Conservation (phyloP, 30 jellyfish, hydroid and myxozoan species). For the Calvadosia cruxmelitensis region DNA sequence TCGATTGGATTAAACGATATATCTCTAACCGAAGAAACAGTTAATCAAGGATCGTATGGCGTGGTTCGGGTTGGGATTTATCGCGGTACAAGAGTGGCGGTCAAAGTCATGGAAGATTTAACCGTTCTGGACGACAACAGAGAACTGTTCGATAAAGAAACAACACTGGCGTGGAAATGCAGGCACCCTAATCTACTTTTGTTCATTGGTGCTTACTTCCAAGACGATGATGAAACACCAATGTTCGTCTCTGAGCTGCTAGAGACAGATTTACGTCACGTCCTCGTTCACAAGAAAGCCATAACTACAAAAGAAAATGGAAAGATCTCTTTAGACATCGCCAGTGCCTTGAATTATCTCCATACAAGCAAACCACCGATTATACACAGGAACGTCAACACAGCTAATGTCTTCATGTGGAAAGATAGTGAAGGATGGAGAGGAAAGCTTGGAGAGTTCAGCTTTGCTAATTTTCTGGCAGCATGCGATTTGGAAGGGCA, state of each 20-base stretch:
- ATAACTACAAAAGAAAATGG: neutral
- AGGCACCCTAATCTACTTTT: neutral
- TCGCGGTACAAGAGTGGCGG: neutral
- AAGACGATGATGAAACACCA: neutral
- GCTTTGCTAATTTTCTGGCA: neutral
- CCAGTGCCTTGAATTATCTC: neutral
- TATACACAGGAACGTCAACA: neutral
- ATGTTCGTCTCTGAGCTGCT: neutral
- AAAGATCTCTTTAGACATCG: neutral
- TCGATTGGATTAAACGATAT: neutral
- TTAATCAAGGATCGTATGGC: neutral
- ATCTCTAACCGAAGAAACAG: neutral
- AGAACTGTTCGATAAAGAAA: neutral
- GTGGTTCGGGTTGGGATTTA: neutral
- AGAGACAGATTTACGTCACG: neutral
- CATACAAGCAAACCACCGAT: neutral
- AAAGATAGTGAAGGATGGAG: neutral
- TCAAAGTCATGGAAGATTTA: neutral
- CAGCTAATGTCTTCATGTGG: neutral
- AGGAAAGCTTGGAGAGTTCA: neutral
- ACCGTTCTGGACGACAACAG: neutral
- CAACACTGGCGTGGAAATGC: neutral
- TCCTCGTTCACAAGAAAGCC: neutral
- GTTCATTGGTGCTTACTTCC: neutral
- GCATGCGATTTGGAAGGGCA: neutral